phyloP scores from a whole-genome alignment of 2,113 vertebrate species.

The Cariama cristata region DNA sequence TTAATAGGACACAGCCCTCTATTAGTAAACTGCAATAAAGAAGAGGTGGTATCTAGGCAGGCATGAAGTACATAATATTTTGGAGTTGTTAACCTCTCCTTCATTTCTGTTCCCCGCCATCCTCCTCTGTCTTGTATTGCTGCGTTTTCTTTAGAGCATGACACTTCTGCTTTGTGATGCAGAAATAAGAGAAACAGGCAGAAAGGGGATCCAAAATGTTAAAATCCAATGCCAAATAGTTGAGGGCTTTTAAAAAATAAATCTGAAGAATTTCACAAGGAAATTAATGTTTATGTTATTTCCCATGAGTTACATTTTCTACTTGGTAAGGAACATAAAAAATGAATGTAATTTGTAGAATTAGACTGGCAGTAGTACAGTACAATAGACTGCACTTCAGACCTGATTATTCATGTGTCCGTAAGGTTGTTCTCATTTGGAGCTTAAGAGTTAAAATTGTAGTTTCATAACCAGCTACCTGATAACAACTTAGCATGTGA shows the following conservation, averaged over 20 bases:
- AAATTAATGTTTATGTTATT: neutral
- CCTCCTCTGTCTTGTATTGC: neutral
- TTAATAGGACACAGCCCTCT: neutral
- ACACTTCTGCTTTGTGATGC: neutral
- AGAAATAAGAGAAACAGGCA: neutral
- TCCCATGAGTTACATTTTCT: neutral
- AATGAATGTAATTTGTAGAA: neutral
- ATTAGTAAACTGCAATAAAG: neutral
- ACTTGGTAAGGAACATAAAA: neutral
- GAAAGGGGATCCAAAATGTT: neutral
- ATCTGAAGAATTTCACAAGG: neutral
- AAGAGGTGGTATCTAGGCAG: neutral
- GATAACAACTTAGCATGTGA: neutral
- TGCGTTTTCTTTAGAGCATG: neutral
- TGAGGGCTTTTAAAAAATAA: neutral
- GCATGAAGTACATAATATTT: neutral
- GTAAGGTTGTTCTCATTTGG: neutral
- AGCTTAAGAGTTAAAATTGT: neutral
- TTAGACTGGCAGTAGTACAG: neutral
- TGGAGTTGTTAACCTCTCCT: neutral
- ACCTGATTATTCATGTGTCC: neutral
- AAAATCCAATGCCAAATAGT: neutral
- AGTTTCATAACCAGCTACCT: conserved; percentile 18
- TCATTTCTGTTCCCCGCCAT: fast-evolving
- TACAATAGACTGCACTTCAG: neutral